Evolutionary conservation across 2,888 invertebrate species (phyloP).

Genomic region (Mermis nigrescens): DNA sequence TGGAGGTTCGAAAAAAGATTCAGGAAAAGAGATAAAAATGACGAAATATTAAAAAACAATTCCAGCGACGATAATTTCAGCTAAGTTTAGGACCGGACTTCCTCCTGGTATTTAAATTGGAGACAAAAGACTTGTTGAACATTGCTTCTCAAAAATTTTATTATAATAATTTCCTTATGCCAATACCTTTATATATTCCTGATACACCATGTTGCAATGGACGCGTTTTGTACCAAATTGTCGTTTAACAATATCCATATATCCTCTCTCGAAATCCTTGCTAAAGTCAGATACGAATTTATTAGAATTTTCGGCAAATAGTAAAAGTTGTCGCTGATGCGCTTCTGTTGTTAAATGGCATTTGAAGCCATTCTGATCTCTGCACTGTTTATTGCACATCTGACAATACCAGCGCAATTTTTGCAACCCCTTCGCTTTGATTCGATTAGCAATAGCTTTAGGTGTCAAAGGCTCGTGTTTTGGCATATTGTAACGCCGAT

Average conservation of each 20-base stretch:
- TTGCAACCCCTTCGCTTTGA: constrained; percentile 92
- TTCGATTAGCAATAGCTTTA: constrained; percentile 91
- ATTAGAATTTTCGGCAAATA: constrained; percentile 82
- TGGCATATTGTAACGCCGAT: no score
- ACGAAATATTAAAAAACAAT: no score
- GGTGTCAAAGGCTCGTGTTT: constrained; percentile 46
- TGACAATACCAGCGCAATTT: constrained; percentile 95
- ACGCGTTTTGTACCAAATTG: constrained; percentile 56
- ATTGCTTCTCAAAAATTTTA: no score
- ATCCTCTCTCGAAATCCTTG: constrained; percentile 24
- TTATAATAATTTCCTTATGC: no score
- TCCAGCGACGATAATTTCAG: no score
- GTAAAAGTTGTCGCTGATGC: constrained; percentile 77
- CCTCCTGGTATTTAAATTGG: no score
- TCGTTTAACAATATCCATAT: constrained; percentile 22
- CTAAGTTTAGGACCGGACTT: no score
- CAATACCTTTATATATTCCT: constrained; percentile 70
- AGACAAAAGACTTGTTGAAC: no score
- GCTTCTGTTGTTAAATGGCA: constrained; percentile 94
- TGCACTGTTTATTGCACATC: constrained; percentile 97
- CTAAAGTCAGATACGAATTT: constrained; percentile 73
- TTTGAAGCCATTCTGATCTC: constrained; percentile 94
- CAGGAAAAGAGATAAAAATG: no score
- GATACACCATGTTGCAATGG: constrained; percentile 85
- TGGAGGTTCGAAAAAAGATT: no score